These are phyloP conservation scores for Octodonta nipae DNA, from an alignment of 2,888 invertebrate genomes.

Conservation along the genomic window DNA sequence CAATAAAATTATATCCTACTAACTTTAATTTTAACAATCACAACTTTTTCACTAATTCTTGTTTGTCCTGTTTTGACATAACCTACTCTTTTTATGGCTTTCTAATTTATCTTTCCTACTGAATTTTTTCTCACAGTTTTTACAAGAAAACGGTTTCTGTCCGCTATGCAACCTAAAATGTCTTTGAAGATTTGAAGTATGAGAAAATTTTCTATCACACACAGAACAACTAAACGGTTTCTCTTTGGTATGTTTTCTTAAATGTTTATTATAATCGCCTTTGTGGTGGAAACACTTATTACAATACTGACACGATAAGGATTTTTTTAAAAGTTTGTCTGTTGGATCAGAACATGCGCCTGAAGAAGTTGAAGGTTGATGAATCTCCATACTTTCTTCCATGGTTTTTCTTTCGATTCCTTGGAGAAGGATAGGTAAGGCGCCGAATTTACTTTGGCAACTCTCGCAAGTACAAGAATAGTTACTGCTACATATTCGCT, in stretches of 20 bases:
- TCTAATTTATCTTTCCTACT: slow-evolving; percentile 32
- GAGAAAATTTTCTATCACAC: slow-evolving; percentile 28
- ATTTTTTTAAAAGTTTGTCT: slow-evolving; percentile 15
- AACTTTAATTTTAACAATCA: no score
- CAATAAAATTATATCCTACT: no score
- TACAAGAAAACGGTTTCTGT: slow-evolving; percentile 49
- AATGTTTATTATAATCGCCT: slow-evolving; percentile 33
- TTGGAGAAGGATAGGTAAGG: slow-evolving; percentile 19
- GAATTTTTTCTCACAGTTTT: slow-evolving; percentile 28
- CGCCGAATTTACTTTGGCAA: slow-evolving; percentile 20
- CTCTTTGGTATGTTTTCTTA: slow-evolving; percentile 31
- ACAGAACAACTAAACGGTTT: slow-evolving; percentile 28
- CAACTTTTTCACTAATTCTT: no score
- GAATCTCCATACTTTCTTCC: slow-evolving; percentile 10
- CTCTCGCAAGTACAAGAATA: slow-evolving; percentile 17
- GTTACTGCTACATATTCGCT: slow-evolving; percentile 12
- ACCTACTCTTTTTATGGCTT: slow-evolving; percentile 26
- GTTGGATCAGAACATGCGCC: slow-evolving; percentile 11
- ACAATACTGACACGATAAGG: slow-evolving; percentile 26
- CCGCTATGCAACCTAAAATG: slow-evolving; percentile 66
- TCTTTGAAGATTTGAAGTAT: slow-evolving; percentile 56
- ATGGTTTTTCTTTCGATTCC: slow-evolving; percentile 19
- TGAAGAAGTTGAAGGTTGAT: slow-evolving; percentile 20
- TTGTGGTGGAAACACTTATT: slow-evolving; percentile 29
- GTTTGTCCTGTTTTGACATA: slow-evolving; percentile 16